Evolutionary conservation across 2,888 invertebrate genomes (phyloP).

Genomic region (Machimus rusticus): DNA sequence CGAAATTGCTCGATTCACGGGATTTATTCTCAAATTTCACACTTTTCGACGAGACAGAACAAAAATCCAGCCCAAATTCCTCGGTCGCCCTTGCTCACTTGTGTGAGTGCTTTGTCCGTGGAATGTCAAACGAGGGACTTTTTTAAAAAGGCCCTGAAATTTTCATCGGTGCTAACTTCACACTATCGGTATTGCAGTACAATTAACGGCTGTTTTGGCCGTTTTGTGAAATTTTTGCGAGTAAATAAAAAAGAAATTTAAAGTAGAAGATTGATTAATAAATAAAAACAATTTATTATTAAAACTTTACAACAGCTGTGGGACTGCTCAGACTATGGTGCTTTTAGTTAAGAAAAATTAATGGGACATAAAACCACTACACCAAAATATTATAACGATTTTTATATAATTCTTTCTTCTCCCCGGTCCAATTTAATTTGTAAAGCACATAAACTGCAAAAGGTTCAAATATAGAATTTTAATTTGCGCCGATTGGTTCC

Average conservation of each 20-base stretch:
- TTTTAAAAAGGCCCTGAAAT: background rate
- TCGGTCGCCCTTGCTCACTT: background rate
- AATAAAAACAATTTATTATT: background rate
- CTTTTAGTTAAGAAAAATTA: no score
- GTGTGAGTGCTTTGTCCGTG: background rate
- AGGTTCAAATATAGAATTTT: no score
- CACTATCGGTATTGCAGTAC: background rate
- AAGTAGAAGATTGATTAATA: no score
- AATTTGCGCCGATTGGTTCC: no score
- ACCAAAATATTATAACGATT: no score
- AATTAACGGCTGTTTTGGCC: background rate
- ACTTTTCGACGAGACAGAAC: background rate
- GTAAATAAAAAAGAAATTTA: no score
- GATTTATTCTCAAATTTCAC: background rate
- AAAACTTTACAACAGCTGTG: no score
- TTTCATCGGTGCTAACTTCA: constrained; percentile 1
- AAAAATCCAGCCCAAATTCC: background rate
- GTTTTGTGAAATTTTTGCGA: background rate
- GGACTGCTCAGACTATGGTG: no score
- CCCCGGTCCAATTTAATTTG: no score
- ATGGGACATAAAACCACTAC: no score
- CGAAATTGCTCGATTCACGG: background rate
- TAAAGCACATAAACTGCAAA: no score
- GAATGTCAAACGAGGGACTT: background rate
- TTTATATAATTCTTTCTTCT: no score